Base-by-base conservation (phyloP, 1,140 invertebrate genomes). In the Metopolophium dirhodum region DNA sequence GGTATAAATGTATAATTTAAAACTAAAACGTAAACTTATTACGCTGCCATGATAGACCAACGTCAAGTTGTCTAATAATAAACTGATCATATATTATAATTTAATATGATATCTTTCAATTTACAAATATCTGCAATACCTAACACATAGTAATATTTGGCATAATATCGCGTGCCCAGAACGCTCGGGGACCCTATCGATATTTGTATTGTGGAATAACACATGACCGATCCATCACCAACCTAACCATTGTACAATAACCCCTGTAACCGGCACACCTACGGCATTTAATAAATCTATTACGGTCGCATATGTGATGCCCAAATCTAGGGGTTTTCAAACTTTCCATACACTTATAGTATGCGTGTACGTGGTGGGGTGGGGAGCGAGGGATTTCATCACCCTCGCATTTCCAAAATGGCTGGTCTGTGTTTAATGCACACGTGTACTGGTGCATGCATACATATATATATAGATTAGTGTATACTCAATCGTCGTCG, bases 331-430 rank as follows among this genome's bases (percentile, higher is more conserved):
- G 61, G 61, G 61, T n/a, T n/a, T n/a, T n/a, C 30, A 68, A n/a
- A 68, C 61, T 68, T n/a, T 68, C 61, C 18, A n/a, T n/a, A 68
- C 11, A 7, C 61, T 68, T 68, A 68, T 68, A 6, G 18, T 0
- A n/a, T n/a, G 6, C 51, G 30, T 11, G 9, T 68, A 20, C 1
- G 30, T 4, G 30, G 14, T 3, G 11, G 4, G 61, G 61, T 30
- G 30, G 30, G 30, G 14, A n/a, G 1, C 23, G 22, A 37, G 83
- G 22, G 11, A 85, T 85, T 45, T 85, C 23, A 37, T n/a, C 47
- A 54, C 87, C 87, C 87, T 89, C 87, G 4, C 3, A 54, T 89
- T 54, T 54, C n/a, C 87, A 54, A 54, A 89, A 89, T 54, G n/a
- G 49, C 47, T 49, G 86, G 47, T 47, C 45, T 45, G 30, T 26